A percentile compares a stretch with the other conserved stretches of the same genome.
These are phyloP conservation scores for Ibidorhyncha struthersii DNA, from an alignment of 2,113 vertebrate species.

Conservation along the genomic window DNA sequence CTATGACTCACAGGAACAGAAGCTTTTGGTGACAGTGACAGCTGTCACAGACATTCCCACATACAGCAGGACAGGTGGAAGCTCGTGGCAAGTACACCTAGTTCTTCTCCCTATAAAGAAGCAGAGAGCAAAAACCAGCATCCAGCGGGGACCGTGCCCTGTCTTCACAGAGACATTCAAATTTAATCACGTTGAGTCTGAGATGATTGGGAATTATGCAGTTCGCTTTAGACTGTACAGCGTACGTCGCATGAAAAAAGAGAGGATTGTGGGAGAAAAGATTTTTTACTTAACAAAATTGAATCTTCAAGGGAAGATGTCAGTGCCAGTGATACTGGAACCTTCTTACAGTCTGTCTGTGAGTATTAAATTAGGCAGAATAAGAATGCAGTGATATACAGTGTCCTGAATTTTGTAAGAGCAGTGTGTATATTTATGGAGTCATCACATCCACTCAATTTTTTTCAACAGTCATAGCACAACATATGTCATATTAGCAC, in stretches of 20 bases:
- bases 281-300: conserved; percentile 98
- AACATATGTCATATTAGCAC: neutral
- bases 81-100: conserved; percentile 97
- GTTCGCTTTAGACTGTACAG: conserved; percentile 95
- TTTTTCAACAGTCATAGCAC: neutral
- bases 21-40: conserved; percentile 92
- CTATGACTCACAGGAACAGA: conserved; percentile 92
- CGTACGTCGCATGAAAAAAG: conserved; percentile 93
- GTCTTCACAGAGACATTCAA: conserved; percentile 95
- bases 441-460: neutral
- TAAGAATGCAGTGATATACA: conserved; percentile 18
- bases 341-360: conserved; percentile 91
- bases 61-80: conserved; percentile 88
- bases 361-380: conserved; percentile 77
- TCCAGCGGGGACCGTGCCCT: conserved; percentile 91
- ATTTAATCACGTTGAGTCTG: conserved; percentile 93
- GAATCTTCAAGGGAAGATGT: conserved; percentile 97
- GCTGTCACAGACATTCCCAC: conserved; percentile 92
- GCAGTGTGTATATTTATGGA: conserved; percentile 17
- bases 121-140: conserved; percentile 91
- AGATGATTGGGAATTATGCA: conserved; percentile 97
- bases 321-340: conserved; percentile 91
- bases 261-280: conserved; percentile 96
- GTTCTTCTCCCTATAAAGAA: conserved; percentile 96
- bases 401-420: conserved; percentile 39